Evolutionary conservation across 2,888 invertebrate species (phyloP).

Genomic region (Drosophila testacea): DNA sequence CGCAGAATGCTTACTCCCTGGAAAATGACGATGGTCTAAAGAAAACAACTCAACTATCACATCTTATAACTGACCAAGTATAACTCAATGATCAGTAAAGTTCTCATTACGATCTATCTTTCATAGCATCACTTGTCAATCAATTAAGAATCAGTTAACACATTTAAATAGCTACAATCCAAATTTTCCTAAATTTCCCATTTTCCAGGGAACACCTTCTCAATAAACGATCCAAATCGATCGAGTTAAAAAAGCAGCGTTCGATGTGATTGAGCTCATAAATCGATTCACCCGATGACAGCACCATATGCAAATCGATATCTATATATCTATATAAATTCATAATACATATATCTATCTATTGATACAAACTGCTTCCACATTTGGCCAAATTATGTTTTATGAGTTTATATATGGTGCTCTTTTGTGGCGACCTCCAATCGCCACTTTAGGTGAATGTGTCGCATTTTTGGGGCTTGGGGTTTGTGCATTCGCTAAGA

Average conservation of each 20-base stretch:
- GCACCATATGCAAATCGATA: conserved; percentile 30
- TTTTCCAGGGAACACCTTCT: neutral
- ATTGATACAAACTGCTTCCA: conserved; percentile 41
- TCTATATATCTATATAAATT: conserved; percentile 15
- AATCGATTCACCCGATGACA: conserved; percentile 45
- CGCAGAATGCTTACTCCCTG: too few species aligned
- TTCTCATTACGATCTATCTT: too few species aligned
- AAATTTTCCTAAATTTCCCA: neutral
- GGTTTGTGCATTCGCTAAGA: conserved; percentile 38
- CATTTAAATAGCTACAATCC: too few species aligned
- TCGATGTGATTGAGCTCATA: conserved; percentile 39
- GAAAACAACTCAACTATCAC: too few species aligned
- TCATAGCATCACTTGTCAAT: too few species aligned
- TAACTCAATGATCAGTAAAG: too few species aligned
- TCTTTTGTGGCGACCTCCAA: conserved; percentile 49
- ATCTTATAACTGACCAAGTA: too few species aligned
- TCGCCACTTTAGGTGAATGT: conserved; percentile 44
- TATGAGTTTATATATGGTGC: conserved; percentile 48
- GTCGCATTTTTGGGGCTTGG: conserved; percentile 33
- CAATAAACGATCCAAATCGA: neutral
- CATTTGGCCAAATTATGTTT: conserved; percentile 64
- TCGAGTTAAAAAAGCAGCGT: neutral
- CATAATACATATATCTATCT: conserved; percentile 22
- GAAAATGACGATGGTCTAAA: too few species aligned
- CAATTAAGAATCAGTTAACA: too few species aligned